Percentiles rank a stretch among this genome's conserved stretches.
These are phyloP conservation scores for Cheilosia impressa DNA, from an alignment of 2,888 invertebrate species.

Conservation along the genomic window DNA sequence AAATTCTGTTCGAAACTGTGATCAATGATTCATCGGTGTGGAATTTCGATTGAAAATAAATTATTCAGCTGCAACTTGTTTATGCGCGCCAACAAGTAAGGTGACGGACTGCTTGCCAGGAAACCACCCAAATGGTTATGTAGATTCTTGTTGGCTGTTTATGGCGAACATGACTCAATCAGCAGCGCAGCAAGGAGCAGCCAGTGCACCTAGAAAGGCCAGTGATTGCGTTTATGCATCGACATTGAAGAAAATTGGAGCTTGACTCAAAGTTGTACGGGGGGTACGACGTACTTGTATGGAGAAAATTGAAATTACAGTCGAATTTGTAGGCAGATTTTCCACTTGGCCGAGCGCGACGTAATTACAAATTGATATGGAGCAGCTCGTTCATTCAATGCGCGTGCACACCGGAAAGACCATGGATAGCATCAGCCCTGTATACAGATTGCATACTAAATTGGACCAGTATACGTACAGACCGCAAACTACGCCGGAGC, in stretches of 20 bases:
- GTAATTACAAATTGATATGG: slow-evolving; percentile 54
- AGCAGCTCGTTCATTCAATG: slow-evolving; percentile 39
- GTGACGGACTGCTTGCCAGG: slow-evolving; percentile 24
- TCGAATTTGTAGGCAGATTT: slow-evolving; percentile 11
- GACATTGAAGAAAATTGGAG: not conserved
- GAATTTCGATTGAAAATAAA: slow-evolving; percentile 9
- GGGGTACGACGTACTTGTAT: not conserved
- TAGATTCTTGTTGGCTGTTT: slow-evolving; percentile 31
- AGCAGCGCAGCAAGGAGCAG: not conserved
- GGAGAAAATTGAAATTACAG: too few species aligned
- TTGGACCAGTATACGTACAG: not conserved
- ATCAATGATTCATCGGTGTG: slow-evolving; percentile 2
- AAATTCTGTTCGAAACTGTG: not conserved
- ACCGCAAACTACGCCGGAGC: not conserved
- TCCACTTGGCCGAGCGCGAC: slow-evolving; percentile 13
- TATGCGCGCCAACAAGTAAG: slow-evolving; percentile 17
- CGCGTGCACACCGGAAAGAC: slow-evolving; percentile 52
- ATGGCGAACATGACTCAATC: slow-evolving; percentile 22
- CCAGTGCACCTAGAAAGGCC: not conserved
- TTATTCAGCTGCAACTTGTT: slow-evolving; percentile 27
- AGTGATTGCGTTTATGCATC: not conserved
- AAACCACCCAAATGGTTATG: slow-evolving; percentile 46
- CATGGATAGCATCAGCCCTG: slow-evolving; percentile 22
- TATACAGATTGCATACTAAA: slow-evolving; percentile 54
- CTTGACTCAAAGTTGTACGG: not conserved